Evolutionary conservation across 2,888 invertebrate species (phyloP).

Genomic region (Drosophila siamana): DNA sequence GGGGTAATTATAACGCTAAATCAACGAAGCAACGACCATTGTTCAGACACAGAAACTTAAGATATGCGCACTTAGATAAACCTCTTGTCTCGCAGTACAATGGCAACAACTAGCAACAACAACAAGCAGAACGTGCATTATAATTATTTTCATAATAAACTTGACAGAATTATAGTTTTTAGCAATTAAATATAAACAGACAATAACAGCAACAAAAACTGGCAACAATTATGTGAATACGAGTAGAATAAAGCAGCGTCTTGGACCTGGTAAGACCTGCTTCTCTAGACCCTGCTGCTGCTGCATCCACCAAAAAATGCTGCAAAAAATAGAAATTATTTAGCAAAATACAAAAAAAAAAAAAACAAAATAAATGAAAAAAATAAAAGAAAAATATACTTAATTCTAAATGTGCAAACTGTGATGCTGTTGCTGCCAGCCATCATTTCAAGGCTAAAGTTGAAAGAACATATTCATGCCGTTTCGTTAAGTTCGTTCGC

Average conservation of each 20-base stretch:
- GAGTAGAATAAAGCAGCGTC: conserved; percentile 35
- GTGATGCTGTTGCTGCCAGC: conserved; percentile 33
- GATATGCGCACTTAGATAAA: conserved; percentile 81
- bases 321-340: conserved; percentile 36
- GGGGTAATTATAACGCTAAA: conserved; percentile 79
- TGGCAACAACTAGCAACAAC: conserved; percentile 49
- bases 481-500: conserved; percentile 17
- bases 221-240: conserved; percentile 75
- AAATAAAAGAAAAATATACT: conserved; percentile 46
- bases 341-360: conserved; percentile 23
- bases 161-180: conserved; percentile 82
- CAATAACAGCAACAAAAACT: conserved; percentile 46
- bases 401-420: conserved; percentile 71
- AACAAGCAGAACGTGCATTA: conserved; percentile 69
- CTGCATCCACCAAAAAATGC: conserved; percentile 57
- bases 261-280: conserved; percentile 61
- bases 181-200: conserved; percentile 80
- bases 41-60: conserved; percentile 63
- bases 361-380: conserved; percentile 22
- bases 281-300: conserved; percentile 49
- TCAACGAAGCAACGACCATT: conserved; percentile 73
- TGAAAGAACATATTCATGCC: conserved; percentile 77
- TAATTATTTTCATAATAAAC: conserved; percentile 82
- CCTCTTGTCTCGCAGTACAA: conserved; percentile 55
- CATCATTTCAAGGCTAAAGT: conserved; percentile 75